Base-by-base conservation (phyloP, 2,888 invertebrate species). In the Stenurella melanura region DNA sequence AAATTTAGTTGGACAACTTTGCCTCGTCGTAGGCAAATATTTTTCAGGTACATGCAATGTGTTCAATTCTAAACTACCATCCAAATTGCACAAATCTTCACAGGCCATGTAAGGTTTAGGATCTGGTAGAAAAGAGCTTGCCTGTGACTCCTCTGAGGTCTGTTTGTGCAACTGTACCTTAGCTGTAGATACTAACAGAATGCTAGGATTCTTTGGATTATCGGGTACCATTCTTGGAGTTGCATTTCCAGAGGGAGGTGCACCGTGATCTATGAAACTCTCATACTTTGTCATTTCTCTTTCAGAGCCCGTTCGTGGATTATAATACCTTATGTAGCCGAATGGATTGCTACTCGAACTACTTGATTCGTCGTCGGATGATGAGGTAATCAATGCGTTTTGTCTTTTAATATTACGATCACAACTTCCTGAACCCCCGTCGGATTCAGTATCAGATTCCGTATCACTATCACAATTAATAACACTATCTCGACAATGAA, bases 241-340 rank as follows among this genome's bases (percentile, higher is more conserved):
- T 19, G 64, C 70, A 61, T 42, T 69, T 17, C 38, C 30, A 6
- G 74, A 67, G 1, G 69, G 12, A n/a, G 50, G 72, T 18, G 50
- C 82, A 38, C 90, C 91, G 78, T 91, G 90, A 86, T 92, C 92
- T 66, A 91, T 89, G 82, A 92, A 90, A 54, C 91, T 92, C 78
- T 90, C 91, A 66, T 88, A 89, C 61, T 89, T 69, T 3, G 90
- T 85, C 88, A 90, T 88, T 58, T 83, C 78, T 83, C 85, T 86
- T 74, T 88, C 87, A 26, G 85, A 86, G 56, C 90, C 87, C 75
- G 91, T 91, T 84, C 89, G 75, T 86, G 90, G 83, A 81, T 93
- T 92, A 83, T 92, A 93, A 88, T 93, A 94, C 67, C 93, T 91
- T 30, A 95, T 91, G 84, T 93, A 94, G 57, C 94, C 94, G 87